phyloP scores from a whole-genome alignment of 2,797 vertebrate species.

The Agapornis canus region DNA sequence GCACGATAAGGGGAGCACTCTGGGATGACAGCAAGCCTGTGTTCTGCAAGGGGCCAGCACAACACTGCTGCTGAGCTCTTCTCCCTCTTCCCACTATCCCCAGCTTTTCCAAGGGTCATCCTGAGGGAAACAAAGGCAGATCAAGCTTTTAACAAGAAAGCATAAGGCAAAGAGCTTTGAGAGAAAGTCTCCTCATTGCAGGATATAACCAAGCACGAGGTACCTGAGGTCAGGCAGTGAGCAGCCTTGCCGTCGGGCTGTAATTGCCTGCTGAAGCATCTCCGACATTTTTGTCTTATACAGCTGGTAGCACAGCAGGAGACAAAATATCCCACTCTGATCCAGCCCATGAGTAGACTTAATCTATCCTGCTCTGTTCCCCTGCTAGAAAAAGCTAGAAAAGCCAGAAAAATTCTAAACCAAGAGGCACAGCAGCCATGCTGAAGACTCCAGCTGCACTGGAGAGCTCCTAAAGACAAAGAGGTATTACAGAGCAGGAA shows the following conservation, averaged over 20 bases:
- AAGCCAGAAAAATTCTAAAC: not conserved
- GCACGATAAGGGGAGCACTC: not conserved
- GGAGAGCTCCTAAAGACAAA: not conserved
- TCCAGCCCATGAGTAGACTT: slow-evolving; percentile 19
- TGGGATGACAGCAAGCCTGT: not conserved
- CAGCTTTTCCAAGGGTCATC: not conserved
- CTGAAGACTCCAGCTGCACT: not conserved
- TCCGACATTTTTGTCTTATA: not conserved
- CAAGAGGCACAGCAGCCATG: not conserved
- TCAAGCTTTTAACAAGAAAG: not conserved
- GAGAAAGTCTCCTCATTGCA: not conserved
- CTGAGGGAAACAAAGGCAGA: not conserved
- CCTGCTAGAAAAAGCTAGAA: not conserved
- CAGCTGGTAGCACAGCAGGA: slow-evolving; percentile 35
- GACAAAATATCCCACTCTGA: slow-evolving; percentile 33
- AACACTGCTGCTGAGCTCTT: fast-evolving
- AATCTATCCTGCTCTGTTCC: not conserved
- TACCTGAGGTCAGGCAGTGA: not conserved
- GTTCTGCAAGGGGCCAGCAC: not conserved
- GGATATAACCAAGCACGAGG: not conserved
- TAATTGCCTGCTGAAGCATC: slow-evolving; percentile 47
- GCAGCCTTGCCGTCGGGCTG: not conserved
- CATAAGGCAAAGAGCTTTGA: not conserved
- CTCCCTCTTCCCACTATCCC: not conserved
- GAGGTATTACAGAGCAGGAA: not conserved